Evolutionary conservation across 2,113 vertebrate species (phyloP), one percentile per base, ranked within the genome.

Genomic region (Prunella himalayana): DNA sequence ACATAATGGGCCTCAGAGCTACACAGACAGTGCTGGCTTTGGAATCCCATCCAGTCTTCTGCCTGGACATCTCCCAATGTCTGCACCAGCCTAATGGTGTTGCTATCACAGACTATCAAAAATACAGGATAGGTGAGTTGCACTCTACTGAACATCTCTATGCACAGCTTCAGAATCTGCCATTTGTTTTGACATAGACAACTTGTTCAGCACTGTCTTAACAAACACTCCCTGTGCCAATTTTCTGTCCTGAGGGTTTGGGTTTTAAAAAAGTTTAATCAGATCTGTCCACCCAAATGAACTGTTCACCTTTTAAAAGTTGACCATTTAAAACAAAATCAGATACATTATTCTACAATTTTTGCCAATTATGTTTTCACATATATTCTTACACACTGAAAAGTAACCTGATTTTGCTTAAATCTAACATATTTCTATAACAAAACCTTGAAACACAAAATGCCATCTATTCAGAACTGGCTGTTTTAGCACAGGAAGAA

Each of bases 11-110:
- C 33, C 41, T 51, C 0, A 1, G 24, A 91, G 63, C 17, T 25
- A 35, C 0, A 0, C 1, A 1, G 47, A 41, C 33, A 12, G 39
- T 31, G 18, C 39, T 60, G 63, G 50, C 21, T 47, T 33, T 18
- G 63, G 20, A 84, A 56, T 27, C 41, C 54, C 56, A 41, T 27
- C 21, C 1, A 0, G 6, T 15, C 18, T 37, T 42, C n/a, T 42
- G 35, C 25, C 30, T 0, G 0, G 77, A 73, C 13, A 23, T 27
- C 31, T 69, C 17, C 53, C 2, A 3, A 0, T 7, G 15, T 14
- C 16, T 23, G 45, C 65, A 66, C 27, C 50, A n/a, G 35, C 37
- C 60, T 31, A 18, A 16, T 7, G 37, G 72, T 37, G 47, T 49
- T 7, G 11, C 2, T 12, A 14, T 3, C 64, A 35, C 69, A 87